phyloP scores from a whole-genome alignment of 2,888 invertebrate species.

The Philereme vetulata region DNA sequence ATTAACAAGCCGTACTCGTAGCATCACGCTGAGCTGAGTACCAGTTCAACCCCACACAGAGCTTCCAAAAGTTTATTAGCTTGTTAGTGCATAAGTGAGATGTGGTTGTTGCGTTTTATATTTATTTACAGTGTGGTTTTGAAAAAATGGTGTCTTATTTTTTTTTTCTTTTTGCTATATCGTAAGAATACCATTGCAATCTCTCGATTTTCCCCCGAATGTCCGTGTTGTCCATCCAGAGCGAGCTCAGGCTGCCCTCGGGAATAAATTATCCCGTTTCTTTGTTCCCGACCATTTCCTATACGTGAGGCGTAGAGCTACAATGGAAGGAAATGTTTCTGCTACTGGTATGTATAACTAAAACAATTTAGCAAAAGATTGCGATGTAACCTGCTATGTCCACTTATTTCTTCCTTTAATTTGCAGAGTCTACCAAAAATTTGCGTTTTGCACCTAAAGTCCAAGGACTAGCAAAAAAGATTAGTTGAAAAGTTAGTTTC shows the following conservation, averaged over 20 bases:
- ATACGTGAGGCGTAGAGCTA: constrained; percentile 54
- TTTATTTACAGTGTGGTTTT: too few relatives aligned
- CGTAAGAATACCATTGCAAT: background rate
- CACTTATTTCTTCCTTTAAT: too few relatives aligned
- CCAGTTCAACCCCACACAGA: too few relatives aligned
- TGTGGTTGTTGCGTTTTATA: too few relatives aligned
- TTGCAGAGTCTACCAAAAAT: background rate
- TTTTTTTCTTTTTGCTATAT: background rate
- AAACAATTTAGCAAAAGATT: constrained; percentile 10
- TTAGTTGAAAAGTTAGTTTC: too few relatives aligned
- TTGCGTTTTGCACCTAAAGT: background rate
- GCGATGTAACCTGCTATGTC: too few relatives aligned
- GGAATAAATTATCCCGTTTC: constrained; percentile 66
- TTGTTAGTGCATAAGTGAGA: too few relatives aligned
- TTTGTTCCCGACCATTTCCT: constrained; percentile 55
- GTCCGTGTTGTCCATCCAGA: constrained; percentile 40
- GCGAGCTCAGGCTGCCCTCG: constrained; percentile 41
- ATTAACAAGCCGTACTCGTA: too few relatives aligned
- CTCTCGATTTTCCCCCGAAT: constrained; percentile 20
- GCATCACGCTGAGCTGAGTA: too few relatives aligned
- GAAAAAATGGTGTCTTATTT: too few relatives aligned
- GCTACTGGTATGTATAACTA: constrained; percentile 24
- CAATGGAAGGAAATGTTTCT: constrained; percentile 46
- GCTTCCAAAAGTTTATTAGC: too few relatives aligned
- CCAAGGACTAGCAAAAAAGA: too few relatives aligned